Percentiles rank a stretch among this genome's conserved stretches.
Conservation (phyloP, 2,888 invertebrate species). For the Luperina nickerlii region DNA sequence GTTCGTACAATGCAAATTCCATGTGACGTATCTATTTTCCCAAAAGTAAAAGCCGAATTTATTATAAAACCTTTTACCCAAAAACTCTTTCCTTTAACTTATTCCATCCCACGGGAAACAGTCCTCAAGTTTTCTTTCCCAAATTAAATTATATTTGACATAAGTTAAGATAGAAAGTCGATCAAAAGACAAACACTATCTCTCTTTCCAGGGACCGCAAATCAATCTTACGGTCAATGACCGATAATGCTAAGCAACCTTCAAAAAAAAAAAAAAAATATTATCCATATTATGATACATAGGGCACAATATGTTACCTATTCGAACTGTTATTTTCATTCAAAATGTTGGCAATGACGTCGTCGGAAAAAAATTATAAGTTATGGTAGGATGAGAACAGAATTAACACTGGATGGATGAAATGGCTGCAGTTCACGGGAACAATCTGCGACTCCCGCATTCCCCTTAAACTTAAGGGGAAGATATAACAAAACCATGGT, state of each 20-base stretch:
- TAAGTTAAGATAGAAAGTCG: not conserved
- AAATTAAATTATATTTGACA: slow-evolving; percentile 37
- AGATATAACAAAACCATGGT: no score
- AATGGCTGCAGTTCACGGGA: no score
- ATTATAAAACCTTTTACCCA: not conserved
- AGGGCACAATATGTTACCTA: not conserved
- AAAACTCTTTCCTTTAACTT: not conserved
- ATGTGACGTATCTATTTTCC: not conserved
- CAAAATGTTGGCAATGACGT: not conserved
- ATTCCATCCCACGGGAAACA: not conserved
- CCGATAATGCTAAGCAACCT: not conserved
- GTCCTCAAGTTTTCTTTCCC: slow-evolving; percentile 1
- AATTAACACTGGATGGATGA: no score
- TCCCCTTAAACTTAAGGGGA: no score
- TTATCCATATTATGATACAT: not conserved
- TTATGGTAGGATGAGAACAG: not conserved
- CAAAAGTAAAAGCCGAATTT: not conserved
- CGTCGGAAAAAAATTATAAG: not conserved
- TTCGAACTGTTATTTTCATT: not conserved
- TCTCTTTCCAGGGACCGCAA: not conserved
- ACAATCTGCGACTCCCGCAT: no score
- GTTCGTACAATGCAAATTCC: not conserved
- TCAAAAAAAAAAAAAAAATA: no score
- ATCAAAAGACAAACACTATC: not conserved
- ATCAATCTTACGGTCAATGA: not conserved